These are phyloP conservation scores for Ladona fulva DNA, from an alignment of 1,140 invertebrate species.

Conservation along the genomic window DNA sequence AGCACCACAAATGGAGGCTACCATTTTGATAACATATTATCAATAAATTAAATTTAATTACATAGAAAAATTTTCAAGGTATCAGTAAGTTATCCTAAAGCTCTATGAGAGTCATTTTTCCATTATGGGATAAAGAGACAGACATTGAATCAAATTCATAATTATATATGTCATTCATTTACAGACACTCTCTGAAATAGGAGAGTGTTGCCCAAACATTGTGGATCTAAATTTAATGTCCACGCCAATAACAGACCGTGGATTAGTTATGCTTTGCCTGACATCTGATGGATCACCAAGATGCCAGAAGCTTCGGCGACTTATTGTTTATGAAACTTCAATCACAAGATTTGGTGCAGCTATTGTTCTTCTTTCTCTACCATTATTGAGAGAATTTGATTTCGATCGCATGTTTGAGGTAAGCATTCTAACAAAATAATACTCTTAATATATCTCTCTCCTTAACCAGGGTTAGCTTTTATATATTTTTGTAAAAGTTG, in stretches of 20 bases:
- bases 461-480: too few relatives aligned
- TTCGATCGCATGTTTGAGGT: conserved; percentile 32
- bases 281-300: conserved; percentile 23
- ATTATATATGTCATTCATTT: neutral
- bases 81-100: too few relatives aligned
- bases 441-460: too few relatives aligned
- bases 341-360: conserved; percentile 27
- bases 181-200: conserved; percentile 28
- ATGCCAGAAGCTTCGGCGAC: conserved; percentile 26
- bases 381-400: conserved; percentile 30
- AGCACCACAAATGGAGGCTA: too few relatives aligned
- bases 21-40: too few relatives aligned
- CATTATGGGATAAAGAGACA: too few relatives aligned
- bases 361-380: conserved; percentile 26
- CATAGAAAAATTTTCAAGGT: too few relatives aligned
- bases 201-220: conserved; percentile 27
- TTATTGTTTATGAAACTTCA: conserved; percentile 30
- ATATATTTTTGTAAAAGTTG: too few relatives aligned
- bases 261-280: conserved; percentile 26
- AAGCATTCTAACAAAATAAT: too few relatives aligned
- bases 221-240: conserved; percentile 29
- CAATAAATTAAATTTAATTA: too few relatives aligned
- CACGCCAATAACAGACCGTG: conserved; percentile 30
- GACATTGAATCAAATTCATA: too few relatives aligned
- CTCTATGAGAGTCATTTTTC: too few relatives aligned